phyloP scores from a whole-genome alignment of 2,888 invertebrate species.

The Drosophila helvetica region DNA sequence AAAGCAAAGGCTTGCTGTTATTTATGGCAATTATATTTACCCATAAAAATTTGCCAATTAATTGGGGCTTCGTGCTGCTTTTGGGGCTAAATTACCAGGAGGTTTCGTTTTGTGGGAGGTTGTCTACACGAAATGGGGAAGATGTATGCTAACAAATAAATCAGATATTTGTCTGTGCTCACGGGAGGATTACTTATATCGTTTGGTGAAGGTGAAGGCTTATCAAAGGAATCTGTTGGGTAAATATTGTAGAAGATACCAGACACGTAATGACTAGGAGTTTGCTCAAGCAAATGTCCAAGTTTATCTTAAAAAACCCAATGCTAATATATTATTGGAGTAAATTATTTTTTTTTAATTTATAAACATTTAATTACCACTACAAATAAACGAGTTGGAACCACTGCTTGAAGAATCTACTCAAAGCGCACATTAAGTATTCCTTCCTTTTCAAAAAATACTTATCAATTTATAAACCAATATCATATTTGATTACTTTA shows the following conservation, averaged over 20 bases:
- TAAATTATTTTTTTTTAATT: no score
- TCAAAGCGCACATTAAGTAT: no score
- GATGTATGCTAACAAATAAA: not conserved
- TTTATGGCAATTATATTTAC: constrained; percentile 42
- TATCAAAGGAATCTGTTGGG: not conserved
- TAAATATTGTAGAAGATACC: not conserved
- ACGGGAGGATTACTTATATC: not conserved
- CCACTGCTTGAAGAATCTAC: no score
- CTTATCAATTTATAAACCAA: no score
- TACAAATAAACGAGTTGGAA: no score
- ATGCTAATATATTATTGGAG: no score
- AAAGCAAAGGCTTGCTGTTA: constrained; percentile 36
- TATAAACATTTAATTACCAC: no score
- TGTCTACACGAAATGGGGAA: constrained; percentile 1
- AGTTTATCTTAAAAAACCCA: no score
- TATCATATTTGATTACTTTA: no score
- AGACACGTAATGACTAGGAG: not conserved
- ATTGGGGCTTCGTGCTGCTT: constrained; percentile 13
- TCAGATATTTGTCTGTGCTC: not conserved
- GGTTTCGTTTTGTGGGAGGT: no score
- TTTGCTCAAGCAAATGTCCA: not conserved
- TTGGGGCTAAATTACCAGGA: not conserved
- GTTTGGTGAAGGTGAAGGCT: not conserved
- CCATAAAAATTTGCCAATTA: constrained; percentile 31
- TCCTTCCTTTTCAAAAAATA: no score